Evolutionary conservation across 2,113 vertebrate genomes (phyloP), one percentile per base, ranked within the genome.

Genomic region (Chloropsis hardwickii): DNA sequence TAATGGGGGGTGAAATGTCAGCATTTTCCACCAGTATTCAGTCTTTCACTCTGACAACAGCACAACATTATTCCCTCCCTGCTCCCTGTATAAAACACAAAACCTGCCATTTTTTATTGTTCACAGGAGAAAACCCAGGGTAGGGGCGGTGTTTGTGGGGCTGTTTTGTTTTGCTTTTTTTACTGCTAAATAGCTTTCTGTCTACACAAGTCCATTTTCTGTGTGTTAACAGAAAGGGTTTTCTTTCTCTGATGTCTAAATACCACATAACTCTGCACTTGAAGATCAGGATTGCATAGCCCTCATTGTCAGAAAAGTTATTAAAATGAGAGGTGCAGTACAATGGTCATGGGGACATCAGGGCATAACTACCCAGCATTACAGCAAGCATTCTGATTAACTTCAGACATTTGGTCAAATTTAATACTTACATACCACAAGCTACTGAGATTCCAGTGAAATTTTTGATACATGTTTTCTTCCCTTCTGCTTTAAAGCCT

Each of bases 301-400:
- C 29, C 33, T 78, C 31, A 4, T 76, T 88, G 70, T 88, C 50
- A 88, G 76, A 88, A 73, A 73, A 22, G 31, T 74, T 88, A 90
- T 90, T 96, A 92, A 90, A 95, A 88, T 60, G 56, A 67, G 64
- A 92, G n/a, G 86, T 78, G 72, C 27, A 88, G 79, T 48, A n/a
- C 51, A 70, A 56, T 56, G 85, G 67, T 51, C 90, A 11, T 29
- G 69, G 73, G 82, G 73, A 72, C 65, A 67, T 47, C 24, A 51
- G 71, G 33, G 69, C 51, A 84, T 39, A 76, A 48, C 33, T 29
- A 48, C 60, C 18, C 54, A 67, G 44, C 44, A 40, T 81, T 74
- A 51, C 60, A 81, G 48, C 37, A 79, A 86, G 40, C 31, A 53
- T 92, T 92, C 53, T 61, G 71, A 92, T 88, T 96, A 81, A 65